Conservation (phyloP, 2,113 vertebrate genomes). For the Stigmatopora argus region DNA sequence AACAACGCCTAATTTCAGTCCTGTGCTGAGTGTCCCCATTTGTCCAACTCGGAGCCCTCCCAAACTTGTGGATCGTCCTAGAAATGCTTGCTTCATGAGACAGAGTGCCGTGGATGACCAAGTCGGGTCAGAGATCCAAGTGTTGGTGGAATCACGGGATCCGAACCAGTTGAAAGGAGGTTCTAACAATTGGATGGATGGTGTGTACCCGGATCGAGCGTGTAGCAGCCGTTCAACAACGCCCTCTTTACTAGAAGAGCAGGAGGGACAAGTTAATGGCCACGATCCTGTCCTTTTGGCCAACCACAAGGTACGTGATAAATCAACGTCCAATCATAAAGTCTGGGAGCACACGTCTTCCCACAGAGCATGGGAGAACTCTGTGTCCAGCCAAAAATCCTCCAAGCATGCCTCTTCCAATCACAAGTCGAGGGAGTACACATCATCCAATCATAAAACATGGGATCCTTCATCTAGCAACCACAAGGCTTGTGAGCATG, state of each 20-base stretch:
- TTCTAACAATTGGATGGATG: slow-evolving; percentile 83
- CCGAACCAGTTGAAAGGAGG: slow-evolving; percentile 61
- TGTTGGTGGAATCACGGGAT: slow-evolving; percentile 84
- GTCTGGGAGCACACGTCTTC: slow-evolving; percentile 67
- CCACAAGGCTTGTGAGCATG: slow-evolving; percentile 68
- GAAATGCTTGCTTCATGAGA: slow-evolving; percentile 84
- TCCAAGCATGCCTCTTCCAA: slow-evolving; percentile 69
- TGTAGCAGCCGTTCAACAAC: slow-evolving; percentile 74
- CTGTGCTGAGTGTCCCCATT: slow-evolving; percentile 81
- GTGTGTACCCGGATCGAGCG: slow-evolving; percentile 68
- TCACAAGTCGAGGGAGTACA: slow-evolving; percentile 71
- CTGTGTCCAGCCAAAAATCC: slow-evolving; percentile 67
- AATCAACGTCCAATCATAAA: slow-evolving; percentile 81
- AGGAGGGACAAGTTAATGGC: slow-evolving; percentile 75
- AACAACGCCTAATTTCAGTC: slow-evolving; percentile 87
- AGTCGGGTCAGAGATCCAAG: slow-evolving; percentile 85
- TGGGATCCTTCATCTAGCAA: slow-evolving; percentile 68
- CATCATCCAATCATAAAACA: slow-evolving; percentile 73
- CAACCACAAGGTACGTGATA: slow-evolving; percentile 83
- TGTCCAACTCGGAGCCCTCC: slow-evolving; percentile 77
- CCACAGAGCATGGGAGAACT: slow-evolving; percentile 67
- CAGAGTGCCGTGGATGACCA: slow-evolving; percentile 87
- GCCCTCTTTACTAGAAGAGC: slow-evolving; percentile 76
- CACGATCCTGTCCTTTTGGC: slow-evolving; percentile 78
- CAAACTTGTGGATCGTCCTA: slow-evolving; percentile 72